phyloP scores from a whole-genome alignment of 2,888 invertebrate genomes.

The Eilema caniola region DNA sequence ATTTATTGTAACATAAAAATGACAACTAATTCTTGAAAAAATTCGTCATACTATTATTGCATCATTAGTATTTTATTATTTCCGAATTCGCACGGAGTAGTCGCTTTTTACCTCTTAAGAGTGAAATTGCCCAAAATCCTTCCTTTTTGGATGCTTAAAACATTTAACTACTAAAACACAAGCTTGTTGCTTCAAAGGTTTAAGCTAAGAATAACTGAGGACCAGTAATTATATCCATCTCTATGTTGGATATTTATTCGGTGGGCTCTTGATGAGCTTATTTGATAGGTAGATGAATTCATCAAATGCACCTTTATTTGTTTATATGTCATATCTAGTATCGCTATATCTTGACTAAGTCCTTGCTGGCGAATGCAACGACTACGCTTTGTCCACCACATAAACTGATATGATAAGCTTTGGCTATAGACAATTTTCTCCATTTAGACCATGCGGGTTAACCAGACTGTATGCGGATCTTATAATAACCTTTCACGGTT shows the following conservation, averaged over 20 bases:
- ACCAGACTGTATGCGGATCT: slow-evolving; percentile 16
- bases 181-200: too few species aligned
- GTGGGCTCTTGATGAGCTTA: too few species aligned
- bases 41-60: too few species aligned
- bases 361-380: slow-evolving; percentile 82
- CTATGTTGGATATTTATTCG: too few species aligned
- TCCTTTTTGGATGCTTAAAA: neutral
- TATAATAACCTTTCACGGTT: slow-evolving; percentile 13
- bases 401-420: slow-evolving; percentile 83
- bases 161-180: too few species aligned
- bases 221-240: too few species aligned
- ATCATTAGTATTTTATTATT: too few species aligned
- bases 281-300: neutral
- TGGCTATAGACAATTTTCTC: slow-evolving; percentile 57
- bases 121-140: neutral
- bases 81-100: too few species aligned
- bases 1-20: neutral
- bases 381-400: slow-evolving; percentile 75
- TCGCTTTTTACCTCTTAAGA: too few species aligned
- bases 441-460: slow-evolving; percentile 53
- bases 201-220: too few species aligned
- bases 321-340: slow-evolving; percentile 59
- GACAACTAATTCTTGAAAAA: too few species aligned
- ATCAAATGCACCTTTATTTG: neutral
- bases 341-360: slow-evolving; percentile 63